phyloP scores from a whole-genome alignment of 2,888 invertebrate species.

The Caenorhabditis imperialis region DNA sequence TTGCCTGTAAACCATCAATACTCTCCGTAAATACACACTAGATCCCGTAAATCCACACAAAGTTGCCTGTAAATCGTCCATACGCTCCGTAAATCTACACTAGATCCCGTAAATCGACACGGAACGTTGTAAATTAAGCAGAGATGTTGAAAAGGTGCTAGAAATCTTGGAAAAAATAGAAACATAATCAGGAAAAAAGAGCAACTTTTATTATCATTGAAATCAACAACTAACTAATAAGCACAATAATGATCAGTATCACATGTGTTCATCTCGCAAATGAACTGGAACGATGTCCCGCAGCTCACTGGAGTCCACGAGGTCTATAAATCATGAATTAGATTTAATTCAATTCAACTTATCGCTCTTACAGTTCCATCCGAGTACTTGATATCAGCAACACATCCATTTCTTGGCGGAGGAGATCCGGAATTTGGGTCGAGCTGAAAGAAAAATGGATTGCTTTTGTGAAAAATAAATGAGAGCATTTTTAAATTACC shows the following conservation, averaged over 20 bases:
- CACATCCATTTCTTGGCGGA: slow-evolving; percentile 19
- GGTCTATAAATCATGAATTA: slow-evolving; percentile 20
- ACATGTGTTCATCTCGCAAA: slow-evolving; percentile 35
- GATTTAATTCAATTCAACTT: neutral
- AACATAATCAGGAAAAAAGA: no score
- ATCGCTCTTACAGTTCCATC: slow-evolving; percentile 23
- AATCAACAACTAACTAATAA: neutral
- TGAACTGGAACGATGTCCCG: slow-evolving; percentile 10
- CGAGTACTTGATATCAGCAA: slow-evolving; percentile 42
- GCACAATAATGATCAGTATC: slow-evolving; percentile 51
- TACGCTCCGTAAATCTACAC: no score
- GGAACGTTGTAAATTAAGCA: no score
- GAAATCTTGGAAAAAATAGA: no score
- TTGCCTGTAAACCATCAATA: no score
- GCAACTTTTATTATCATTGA: no score
- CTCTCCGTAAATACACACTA: no score
- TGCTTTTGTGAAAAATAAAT: neutral
- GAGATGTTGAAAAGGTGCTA: no score
- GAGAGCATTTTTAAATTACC: no score
- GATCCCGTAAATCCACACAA: no score
- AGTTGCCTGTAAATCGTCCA: no score
- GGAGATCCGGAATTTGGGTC: slow-evolving; percentile 29
- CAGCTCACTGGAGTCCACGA: slow-evolving; percentile 32
- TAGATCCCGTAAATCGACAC: no score
- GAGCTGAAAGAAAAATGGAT: slow-evolving; percentile 13